Evolutionary conservation across 2,797 vertebrate species (phyloP), one percentile per base, ranked within the genome.

Genomic region (Erpetoichthys calabaricus): DNA sequence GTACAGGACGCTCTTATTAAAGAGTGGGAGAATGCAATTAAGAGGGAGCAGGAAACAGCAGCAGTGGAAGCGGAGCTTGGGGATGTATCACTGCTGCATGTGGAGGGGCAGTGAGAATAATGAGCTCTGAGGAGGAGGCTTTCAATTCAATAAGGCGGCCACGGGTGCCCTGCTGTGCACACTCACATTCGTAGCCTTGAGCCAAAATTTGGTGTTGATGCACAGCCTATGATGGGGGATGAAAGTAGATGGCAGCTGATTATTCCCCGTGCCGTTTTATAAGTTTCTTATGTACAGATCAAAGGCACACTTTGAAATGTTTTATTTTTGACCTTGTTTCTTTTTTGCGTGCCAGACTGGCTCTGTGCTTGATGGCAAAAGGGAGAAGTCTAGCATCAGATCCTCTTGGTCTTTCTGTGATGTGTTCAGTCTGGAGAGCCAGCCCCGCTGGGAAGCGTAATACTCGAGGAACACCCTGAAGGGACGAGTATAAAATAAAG

Each of bases 21-120:
- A 86, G 80, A 57, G 56, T 70, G 80, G 74, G 83, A 84, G 76
- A 78, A 82, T 85, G 78, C 81, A 85, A 88, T 91, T 89, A 89
- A 58, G 69, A 63, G 63, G 62, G 63, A 49, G 55, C 61, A 57
- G 60, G 61, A 61, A 60, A 53, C 7, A 57, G 71, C 70, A 70
- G 78, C 78, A 82, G 84, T 86, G 82, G 80, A 83, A 81, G 81
- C 77, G 80, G 82, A 80, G 80, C 80, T 81, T 68, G 72, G 66
- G 68, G 65, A 80, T 73, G 68, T 69, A 81, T 80, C 65, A 71
- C 72, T 71, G 60, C 63, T 63, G 72, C 72, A 80, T 82, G 71
- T 63, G 71, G 77, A 68, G 68, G 75, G 75, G 78, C 80, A 83
- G 81, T 79, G 78, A 75, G 78, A 73, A 78, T 74, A 73, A 79